These are phyloP conservation scores for Phengaris arion DNA, from an alignment of 2,888 invertebrate species.

Conservation along the genomic window DNA sequence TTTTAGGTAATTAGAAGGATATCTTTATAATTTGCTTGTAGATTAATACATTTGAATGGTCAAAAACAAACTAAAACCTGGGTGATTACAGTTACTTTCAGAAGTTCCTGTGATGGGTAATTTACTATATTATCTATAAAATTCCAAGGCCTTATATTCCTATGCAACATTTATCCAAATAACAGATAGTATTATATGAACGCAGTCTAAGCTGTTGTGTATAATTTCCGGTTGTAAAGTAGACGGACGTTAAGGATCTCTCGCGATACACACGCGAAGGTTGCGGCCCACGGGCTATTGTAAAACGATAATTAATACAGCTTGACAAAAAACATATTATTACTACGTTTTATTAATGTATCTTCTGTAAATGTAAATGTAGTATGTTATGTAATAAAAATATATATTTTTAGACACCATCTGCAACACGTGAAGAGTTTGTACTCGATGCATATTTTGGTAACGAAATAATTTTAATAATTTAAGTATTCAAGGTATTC, in stretches of 20 bases:
- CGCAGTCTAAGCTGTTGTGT: neutral
- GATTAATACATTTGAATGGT: too few relatives aligned
- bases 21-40: too few relatives aligned
- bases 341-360: too few relatives aligned
- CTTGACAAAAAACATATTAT: neutral
- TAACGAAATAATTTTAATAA: too few relatives aligned
- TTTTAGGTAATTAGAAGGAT: too few relatives aligned
- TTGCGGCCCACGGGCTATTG: neutral
- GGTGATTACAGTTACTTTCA: neutral
- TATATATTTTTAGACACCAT: too few relatives aligned
- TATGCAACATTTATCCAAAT: neutral
- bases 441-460: too few relatives aligned
- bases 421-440: too few relatives aligned
- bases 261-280: neutral
- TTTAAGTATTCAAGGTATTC: too few relatives aligned
- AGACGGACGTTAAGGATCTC: slow-evolving; percentile 7
- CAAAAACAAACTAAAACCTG: too few relatives aligned
- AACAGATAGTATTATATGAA: neutral
- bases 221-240: slow-evolving; percentile 16
- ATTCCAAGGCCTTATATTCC: neutral
- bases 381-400: too few relatives aligned
- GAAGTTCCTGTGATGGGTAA: neutral
- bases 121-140: neutral
- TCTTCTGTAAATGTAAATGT: too few relatives aligned
- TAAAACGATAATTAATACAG: neutral